Evolutionary conservation across 2,797 vertebrate genomes (phyloP), one percentile per base, ranked within the genome.

Genomic region (Poeciliopsis paucimaculata): DNA sequence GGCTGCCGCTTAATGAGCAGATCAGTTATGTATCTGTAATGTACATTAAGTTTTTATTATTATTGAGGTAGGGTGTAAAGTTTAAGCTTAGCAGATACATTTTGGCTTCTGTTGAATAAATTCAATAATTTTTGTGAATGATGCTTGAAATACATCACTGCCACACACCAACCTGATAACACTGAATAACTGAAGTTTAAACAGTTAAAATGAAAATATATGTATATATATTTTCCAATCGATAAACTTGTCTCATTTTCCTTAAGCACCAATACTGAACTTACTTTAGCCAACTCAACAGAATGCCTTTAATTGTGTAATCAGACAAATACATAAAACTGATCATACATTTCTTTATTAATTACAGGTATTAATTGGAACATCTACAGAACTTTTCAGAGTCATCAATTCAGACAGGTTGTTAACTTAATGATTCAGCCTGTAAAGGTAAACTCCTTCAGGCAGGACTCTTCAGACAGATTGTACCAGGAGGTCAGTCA

Each of bases 311-410:
- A 36, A 0, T 60, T 47, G 20, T 39, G 57, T 46, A 43, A 81
- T 39, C 26, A 76, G 13, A 28, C 60, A 64, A 11, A 71, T 12
- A 46, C 28, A 28, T n/a, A 36, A 0, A 23, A 70, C 73, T 78
- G 7, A 81, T 82, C 6, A 87, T 49, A 90, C 64, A 86, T 76
- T 43, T 51, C 80, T 93, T 92, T 89, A 91, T 86, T 92, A 64
- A 73, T 78, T 86, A 84, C 43, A 88, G 60, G 45, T 84, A 49
- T 55, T 79, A n/a, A 75, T 12, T 51, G 53, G 79, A 39, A 82
- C 77, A 72, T 81, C 47, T 86, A 89, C 77, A 90, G 47, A 75
- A 79, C 20, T 41, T 77, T 31, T 77, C 39, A 23, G 62, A 68
- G 53, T 78, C 79, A 64, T 49, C 57, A 51, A 82, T 45, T 72